Base-by-base conservation (phyloP, 92 coral and sea anemone genomes). In the Phymanthus crucifer region DNA sequence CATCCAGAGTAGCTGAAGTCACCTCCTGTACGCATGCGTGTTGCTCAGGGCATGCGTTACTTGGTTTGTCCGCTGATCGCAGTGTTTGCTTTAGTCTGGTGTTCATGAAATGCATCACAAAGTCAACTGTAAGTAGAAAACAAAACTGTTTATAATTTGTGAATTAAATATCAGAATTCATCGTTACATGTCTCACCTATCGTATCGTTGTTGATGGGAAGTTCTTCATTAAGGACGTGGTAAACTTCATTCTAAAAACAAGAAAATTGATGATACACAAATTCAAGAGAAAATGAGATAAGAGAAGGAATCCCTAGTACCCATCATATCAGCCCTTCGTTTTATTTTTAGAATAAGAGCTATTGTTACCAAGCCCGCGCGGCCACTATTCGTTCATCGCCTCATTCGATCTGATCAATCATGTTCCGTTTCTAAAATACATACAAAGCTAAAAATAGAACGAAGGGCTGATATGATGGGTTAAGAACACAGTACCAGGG, bases 71-170 rank as follows among this genome's bases (percentile, higher is more conserved):
- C 4, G 90, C 88, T 40, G 98, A 93, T 75, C 90, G 90, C 23
- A 93, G 78, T 71, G 91, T 80, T 71, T 98, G 85, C 72, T 86
- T 72, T 45, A 96, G 90, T 67, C 85, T 91, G 18, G 94, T 88
- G 47, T 81, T 76, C 90, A 90, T 93, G 82, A 84, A 96, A 31
- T 79, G 83, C 99, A 96, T 91, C 72, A 93, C 93, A 83, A 96
- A 96, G 56, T 89, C 91, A 66, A 93, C 99, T 96, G 66, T 31
- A 75, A 73, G 32, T 46, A 81, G 23, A 79, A 26, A 47, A 40
- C 0, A 54, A 17, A 21, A 32, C 32, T 70, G 27, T 31, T 45
- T 36, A 36, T 18, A 43, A 17, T 38, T 45, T 6, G 27, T 66
- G 21, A 18, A 33, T 9, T 34, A 16, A 77, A 68, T 13, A 32